These are phyloP conservation scores for Hystrix brachyura DNA, from an alignment of 2,113 vertebrate genomes.

Conservation along the genomic window DNA sequence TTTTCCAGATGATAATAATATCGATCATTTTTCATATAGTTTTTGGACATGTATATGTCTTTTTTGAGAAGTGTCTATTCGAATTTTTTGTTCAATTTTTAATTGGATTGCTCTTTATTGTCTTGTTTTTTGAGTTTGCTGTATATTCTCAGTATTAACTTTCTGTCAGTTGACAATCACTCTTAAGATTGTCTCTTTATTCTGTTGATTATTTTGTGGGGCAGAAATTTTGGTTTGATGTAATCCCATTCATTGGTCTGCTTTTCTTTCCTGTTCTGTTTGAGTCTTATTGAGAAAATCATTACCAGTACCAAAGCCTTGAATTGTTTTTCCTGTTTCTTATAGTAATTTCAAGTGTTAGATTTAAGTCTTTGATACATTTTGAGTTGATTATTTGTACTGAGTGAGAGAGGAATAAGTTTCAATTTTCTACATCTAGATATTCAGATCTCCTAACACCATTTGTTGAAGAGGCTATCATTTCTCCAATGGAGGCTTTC, in stretches of 20 bases:
- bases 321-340: neutral
- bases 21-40: neutral
- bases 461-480: neutral
- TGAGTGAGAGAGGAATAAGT: neutral
- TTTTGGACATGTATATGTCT: neutral
- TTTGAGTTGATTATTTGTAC: neutral
- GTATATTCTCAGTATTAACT: neutral
- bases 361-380: neutral
- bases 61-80: neutral
- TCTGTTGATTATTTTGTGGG: neutral
- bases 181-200: neutral
- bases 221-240: neutral
- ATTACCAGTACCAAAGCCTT: neutral
- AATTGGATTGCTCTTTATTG: neutral
- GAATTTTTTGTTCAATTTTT: neutral
- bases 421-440: neutral
- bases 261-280: neutral
- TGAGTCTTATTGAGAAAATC: neutral
- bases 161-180: neutral
- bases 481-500: neutral
- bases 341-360: neutral
- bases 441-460: neutral
- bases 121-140: neutral
- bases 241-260: neutral
- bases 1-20: neutral